Evolutionary conservation across 2,113 vertebrate species (phyloP), one percentile per base, ranked within the genome.

Genomic region (Cephalopholis sonnerati): DNA sequence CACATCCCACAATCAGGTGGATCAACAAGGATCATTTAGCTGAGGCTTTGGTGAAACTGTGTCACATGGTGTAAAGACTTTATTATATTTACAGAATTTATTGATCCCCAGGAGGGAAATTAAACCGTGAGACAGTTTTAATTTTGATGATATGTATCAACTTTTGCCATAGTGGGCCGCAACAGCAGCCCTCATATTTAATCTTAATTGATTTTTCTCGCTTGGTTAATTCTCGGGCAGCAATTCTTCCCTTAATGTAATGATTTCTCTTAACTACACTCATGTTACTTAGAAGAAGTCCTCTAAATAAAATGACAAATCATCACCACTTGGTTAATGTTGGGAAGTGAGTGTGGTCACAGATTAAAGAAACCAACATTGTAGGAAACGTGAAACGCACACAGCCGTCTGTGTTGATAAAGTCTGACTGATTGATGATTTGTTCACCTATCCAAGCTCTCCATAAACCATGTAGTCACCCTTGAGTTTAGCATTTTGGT

Each of bases 31-130:
- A 62, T 27, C 11, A n/a, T 20, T 41, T 50, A 13, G 22, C 46
- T 18, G 15, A 32, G 7, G 9, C 16, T 51, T 44, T 25, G 57
- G 7, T 15, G 17, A 73, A 83, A 72, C 20, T 48, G 20, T 72
- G 36, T 55, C 36, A 55, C 46, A 6, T 29, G 25, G 63, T 41
- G n/a, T 36, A 51, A 39, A 63, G 41, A 44, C 41, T 44, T 44
- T 44, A 44, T 44, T 44, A 44, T 44, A 44, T 44, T 44, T 9
- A 50, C 3, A 7, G 50, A 13, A 48, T 51, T 41, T 53, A 41
- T n/a, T 63, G 15, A 58, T 65, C 46, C 72, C 39, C 25, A 55
- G 53, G 54, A 59, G 20, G 36, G 62, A 62, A 59, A 66, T 53
- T 27, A 39, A 64, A 20, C 25, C 4, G 25, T 17, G 10, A 41